These are phyloP conservation scores for Bombyx huttoni DNA, from an alignment of 2,888 invertebrate species.

Conservation along the genomic window DNA sequence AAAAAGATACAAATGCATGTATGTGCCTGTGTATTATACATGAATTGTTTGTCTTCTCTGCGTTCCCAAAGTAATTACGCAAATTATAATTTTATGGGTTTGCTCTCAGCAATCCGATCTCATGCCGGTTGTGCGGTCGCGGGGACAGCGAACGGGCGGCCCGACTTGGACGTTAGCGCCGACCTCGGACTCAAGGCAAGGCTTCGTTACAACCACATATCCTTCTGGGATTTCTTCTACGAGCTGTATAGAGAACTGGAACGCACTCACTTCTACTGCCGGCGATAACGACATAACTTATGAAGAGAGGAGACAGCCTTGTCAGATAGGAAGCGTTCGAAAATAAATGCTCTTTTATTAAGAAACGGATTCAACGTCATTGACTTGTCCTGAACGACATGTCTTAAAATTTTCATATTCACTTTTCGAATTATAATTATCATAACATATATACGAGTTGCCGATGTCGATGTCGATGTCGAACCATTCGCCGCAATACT, in stretches of 20 bases:
- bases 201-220: background rate
- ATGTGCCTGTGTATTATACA: background rate
- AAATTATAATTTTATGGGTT: background rate
- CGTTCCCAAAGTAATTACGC: background rate
- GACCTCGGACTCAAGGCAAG: background rate
- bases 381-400: too few species aligned
- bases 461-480: too few species aligned
- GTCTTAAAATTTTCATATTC: too few species aligned
- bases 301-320: too few species aligned
- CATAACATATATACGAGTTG: too few species aligned
- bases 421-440: too few species aligned
- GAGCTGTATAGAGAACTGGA: background rate
- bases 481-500: too few species aligned
- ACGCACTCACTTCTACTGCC: too few species aligned
- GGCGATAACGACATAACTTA: too few species aligned
- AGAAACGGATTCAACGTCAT: too few species aligned
- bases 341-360: too few species aligned
- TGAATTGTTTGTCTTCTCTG: background rate
- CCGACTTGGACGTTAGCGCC: background rate
- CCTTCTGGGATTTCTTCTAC: background rate
- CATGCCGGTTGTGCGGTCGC: background rate
- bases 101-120: background rate
- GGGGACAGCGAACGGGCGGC: background rate
- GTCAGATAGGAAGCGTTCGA: too few species aligned
- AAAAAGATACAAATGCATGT: background rate